Conservation (phyloP, 2,113 vertebrate species). For the Gavia stellata region DNA sequence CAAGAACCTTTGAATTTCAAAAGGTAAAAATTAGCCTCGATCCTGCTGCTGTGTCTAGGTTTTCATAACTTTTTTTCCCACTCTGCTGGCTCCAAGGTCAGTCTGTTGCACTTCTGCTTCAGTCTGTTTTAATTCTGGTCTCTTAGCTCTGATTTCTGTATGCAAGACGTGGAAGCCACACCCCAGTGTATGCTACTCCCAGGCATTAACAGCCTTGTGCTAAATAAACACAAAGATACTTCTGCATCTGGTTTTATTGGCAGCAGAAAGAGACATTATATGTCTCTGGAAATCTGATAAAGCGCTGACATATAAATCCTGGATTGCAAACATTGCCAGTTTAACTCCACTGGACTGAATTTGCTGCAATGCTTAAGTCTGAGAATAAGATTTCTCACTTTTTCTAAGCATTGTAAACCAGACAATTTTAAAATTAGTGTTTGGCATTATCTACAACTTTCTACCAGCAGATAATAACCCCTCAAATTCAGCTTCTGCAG, state of each 20-base stretch:
- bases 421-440: not conserved
- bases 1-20: not conserved
- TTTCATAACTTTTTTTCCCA: not conserved
- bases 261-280: constrained; percentile 49
- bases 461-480: not conserved
- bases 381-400: not conserved
- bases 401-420: not conserved
- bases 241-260: constrained; percentile 60
- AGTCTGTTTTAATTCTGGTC: constrained; percentile 25
- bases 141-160: not conserved
- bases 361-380: not conserved
- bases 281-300: constrained; percentile 63
- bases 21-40: not conserved
- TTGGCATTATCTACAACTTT: not conserved
- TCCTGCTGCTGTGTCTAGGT: not conserved
- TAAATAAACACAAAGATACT: constrained; percentile 53
- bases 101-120: not conserved
- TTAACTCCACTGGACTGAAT: not conserved
- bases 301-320: constrained; percentile 36
- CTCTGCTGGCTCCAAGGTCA: not conserved
- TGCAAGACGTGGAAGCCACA: constrained; percentile 35
- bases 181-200: constrained; percentile 28
- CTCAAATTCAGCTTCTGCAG: not conserved
- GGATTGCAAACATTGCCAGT: not conserved
- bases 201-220: constrained; percentile 28